These are phyloP conservation scores for Macrotis lagotis DNA, from an alignment of 2,113 vertebrate species.

Conservation along the genomic window DNA sequence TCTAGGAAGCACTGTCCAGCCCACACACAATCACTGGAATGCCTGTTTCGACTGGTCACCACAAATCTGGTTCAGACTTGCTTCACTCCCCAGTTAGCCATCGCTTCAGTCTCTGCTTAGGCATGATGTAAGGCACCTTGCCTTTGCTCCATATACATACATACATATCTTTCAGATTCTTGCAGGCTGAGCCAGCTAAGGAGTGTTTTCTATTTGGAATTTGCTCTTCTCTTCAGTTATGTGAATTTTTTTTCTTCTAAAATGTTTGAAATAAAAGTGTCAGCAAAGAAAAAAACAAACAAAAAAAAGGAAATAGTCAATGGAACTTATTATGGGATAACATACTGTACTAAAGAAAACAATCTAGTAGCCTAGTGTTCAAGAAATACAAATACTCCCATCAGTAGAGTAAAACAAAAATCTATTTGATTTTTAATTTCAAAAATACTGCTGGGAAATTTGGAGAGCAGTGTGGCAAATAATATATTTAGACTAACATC, in stretches of 20 bases:
- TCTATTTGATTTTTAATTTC: no score
- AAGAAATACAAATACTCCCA: not conserved
- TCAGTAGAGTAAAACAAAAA: not conserved
- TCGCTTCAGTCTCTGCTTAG: constrained; percentile 18
- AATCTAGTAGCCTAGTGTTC: not conserved
- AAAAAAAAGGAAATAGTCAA: no score
- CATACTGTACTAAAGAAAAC: not conserved
- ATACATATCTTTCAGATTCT: constrained; percentile 44
- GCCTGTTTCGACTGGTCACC: constrained; percentile 18
- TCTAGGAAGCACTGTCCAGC: constrained; percentile 56
- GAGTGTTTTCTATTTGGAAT: not conserved
- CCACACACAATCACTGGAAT: constrained; percentile 26
- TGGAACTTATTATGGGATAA: not conserved
- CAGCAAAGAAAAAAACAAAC: no score
- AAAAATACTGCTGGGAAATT: no score
- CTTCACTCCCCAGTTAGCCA: not conserved
- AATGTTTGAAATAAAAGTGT: constrained; percentile 75
- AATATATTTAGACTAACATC: no score
- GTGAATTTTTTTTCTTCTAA: not conserved
- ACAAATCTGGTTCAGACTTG: constrained; percentile 33
- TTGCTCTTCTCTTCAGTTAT: constrained; percentile 48
- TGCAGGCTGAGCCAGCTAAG: not conserved
- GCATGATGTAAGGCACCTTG: constrained; percentile 4
- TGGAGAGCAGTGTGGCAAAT: no score
- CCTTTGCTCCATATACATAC: constrained; percentile 32